These are phyloP conservation scores for Thinocorus orbignyianus DNA, from an alignment of 2,113 vertebrate genomes.

Conservation along the genomic window DNA sequence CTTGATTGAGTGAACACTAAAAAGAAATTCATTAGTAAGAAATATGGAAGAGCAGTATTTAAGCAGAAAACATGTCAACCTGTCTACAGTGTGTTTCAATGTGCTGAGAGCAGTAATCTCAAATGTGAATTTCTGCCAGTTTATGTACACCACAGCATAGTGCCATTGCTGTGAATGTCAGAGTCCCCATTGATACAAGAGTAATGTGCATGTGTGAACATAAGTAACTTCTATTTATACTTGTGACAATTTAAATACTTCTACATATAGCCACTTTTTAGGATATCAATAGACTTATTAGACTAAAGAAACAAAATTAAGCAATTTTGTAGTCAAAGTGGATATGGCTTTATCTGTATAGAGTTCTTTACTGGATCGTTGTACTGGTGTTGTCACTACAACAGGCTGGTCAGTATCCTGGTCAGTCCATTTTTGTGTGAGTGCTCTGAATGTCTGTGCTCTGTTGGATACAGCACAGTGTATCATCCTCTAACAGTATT, in stretches of 20 bases:
- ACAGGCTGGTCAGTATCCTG: no score
- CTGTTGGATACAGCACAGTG: background rate
- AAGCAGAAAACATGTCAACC: background rate
- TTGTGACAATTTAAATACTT: background rate
- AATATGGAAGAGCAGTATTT: background rate
- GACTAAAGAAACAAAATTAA: background rate
- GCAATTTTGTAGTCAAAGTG: background rate
- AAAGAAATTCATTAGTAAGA: background rate
- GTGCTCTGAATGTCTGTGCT: background rate
- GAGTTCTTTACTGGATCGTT: background rate
- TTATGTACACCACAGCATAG: background rate
- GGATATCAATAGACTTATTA: background rate
- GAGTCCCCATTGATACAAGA: background rate
- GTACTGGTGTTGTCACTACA: background rate
- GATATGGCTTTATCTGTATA: background rate
- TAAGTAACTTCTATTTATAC: background rate
- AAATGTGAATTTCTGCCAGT: background rate
- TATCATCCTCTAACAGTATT: background rate
- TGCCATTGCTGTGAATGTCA: background rate
- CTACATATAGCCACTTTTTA: background rate
- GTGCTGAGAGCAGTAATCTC: background rate
- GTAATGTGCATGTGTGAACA: rapidly evolving
- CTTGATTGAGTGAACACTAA: background rate
- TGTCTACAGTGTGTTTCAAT: background rate
- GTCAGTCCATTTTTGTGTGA: no score